Percentiles rank a stretch among this genome's conserved stretches.
Evolutionary conservation across 2,797 vertebrate genomes (phyloP).

Genomic region (Tauraco hartlaubi): DNA sequence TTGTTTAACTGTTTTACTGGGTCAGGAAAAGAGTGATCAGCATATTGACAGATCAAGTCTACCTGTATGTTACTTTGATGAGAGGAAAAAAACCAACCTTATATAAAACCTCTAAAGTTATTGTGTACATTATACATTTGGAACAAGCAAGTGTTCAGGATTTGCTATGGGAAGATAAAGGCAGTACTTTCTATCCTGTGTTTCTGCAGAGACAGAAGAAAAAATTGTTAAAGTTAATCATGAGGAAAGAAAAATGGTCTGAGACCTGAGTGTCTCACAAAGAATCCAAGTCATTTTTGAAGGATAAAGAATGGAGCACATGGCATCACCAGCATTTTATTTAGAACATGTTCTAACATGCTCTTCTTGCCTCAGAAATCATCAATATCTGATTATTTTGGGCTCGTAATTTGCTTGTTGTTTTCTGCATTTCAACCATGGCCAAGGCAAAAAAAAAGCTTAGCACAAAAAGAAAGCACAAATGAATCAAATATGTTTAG

Average conservation of each 20-base stretch:
- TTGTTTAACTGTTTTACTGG: not conserved
- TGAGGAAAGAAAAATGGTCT: not conserved
- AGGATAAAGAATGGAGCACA: not conserved
- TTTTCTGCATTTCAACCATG: not conserved
- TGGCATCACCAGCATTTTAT: not conserved
- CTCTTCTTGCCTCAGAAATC: not conserved
- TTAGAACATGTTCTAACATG: not conserved
- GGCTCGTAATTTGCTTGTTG: not conserved
- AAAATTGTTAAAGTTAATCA: not conserved
- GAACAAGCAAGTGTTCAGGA: not conserved
- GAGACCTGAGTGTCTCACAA: not conserved
- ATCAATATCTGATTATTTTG: not conserved
- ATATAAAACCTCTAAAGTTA: not conserved
- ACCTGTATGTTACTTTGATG: not conserved
- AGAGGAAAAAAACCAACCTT: not conserved
- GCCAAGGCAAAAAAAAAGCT: fast-evolving
- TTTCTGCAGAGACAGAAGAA: not conserved
- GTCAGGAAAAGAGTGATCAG: not conserved
- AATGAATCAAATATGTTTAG: not conserved
- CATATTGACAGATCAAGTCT: not conserved
- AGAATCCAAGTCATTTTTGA: not conserved
- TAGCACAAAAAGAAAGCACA: not conserved
- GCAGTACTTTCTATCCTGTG: not conserved
- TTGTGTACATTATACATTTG: not conserved
- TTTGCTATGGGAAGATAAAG: not conserved